phyloP scores from a whole-genome alignment of 2,797 vertebrate genomes.

The Erpetoichthys calabaricus region DNA sequence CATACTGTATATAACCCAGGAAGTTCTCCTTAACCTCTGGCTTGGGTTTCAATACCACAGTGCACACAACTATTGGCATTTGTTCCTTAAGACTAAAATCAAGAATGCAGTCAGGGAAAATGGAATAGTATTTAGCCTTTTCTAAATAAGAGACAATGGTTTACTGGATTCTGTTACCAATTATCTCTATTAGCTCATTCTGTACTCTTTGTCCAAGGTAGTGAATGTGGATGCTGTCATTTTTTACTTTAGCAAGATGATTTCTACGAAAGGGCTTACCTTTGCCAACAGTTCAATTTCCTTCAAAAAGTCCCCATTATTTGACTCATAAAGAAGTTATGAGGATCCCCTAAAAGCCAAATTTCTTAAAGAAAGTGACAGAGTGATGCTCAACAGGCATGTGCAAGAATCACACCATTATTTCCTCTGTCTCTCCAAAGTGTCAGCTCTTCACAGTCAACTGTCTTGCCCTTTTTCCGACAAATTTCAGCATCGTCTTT shows the following conservation, averaged over 20 bases:
- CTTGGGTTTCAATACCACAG: neutral
- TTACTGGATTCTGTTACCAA: neutral
- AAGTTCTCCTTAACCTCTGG: neutral
- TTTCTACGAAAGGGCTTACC: neutral
- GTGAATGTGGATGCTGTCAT: neutral
- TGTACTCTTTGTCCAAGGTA: neutral
- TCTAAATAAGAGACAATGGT: neutral
- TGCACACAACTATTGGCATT: neutral
- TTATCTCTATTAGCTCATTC: neutral
- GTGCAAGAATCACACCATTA: neutral
- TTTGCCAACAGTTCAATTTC: neutral
- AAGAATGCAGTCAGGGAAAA: neutral
- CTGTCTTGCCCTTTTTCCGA: no score
- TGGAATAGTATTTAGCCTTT: neutral
- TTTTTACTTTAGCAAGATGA: neutral
- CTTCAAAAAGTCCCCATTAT: neutral
- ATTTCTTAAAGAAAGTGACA: neutral
- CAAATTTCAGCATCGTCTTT: no score
- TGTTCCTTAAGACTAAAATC: slow-evolving; percentile 1
- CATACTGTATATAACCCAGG: slow-evolving; percentile 2
- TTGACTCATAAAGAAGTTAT: neutral
- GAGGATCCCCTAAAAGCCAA: neutral
- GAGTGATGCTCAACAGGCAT: neutral
- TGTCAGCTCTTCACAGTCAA: no score
- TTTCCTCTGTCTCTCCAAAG: neutral